Percentiles rank a stretch among this genome's conserved stretches.
phyloP scores from a whole-genome alignment of 2,888 invertebrate genomes.

The Watsonalla cultraria region DNA sequence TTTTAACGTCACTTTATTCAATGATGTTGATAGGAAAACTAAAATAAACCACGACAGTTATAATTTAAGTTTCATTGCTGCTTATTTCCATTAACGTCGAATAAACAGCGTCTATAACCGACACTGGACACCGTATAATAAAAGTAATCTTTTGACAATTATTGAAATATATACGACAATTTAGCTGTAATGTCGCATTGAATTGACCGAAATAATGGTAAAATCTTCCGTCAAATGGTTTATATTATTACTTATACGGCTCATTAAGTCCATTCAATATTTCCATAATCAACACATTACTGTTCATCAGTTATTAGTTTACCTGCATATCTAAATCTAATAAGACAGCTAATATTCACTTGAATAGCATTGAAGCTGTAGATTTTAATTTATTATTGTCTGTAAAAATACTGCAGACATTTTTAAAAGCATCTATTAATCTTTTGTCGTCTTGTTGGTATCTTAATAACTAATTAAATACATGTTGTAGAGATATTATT shows the following conservation, averaged over 20 bases:
- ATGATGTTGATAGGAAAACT: too few species aligned
- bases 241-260: conserved; percentile 7
- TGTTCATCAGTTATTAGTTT: neutral
- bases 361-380: too few species aligned
- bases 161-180: neutral
- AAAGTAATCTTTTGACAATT: neutral
- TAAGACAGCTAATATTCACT: too few species aligned
- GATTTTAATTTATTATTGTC: too few species aligned
- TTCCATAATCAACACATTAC: conserved; percentile 13
- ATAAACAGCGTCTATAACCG: neutral
- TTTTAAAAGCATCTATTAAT: too few species aligned
- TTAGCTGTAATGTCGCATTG: neutral
- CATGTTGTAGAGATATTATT: too few species aligned
- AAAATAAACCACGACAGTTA: neutral
- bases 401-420: too few species aligned
- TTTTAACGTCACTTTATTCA: too few species aligned
- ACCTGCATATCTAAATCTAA: too few species aligned
- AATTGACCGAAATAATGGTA: conserved; percentile 7
- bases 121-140: neutral
- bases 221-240: conserved; percentile 6
- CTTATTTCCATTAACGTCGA: neutral
- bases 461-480: too few species aligned
- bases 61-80: neutral
- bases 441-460: too few species aligned
- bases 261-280: conserved; percentile 8